A percentile compares a stretch with the other conserved stretches of the same genome.
phyloP scores from a whole-genome alignment of 2,888 invertebrate genomes.

The Heliconius erato region DNA sequence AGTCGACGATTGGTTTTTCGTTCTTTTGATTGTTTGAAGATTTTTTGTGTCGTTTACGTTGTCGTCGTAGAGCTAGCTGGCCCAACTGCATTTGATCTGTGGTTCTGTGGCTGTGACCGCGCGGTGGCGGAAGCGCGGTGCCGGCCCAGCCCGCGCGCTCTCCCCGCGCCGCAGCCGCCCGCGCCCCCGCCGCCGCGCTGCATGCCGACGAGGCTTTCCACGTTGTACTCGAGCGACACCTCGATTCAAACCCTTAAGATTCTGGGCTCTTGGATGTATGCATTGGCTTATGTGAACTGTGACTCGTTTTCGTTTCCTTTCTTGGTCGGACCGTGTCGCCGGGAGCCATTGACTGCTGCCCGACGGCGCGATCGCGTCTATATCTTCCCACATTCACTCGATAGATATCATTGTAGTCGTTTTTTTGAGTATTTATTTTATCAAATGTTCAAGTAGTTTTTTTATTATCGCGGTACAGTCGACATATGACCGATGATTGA shows the following conservation, averaged over 20 bases:
- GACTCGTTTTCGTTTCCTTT: slow-evolving; percentile 86
- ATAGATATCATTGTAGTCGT: slow-evolving; percentile 54
- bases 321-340: slow-evolving; percentile 79
- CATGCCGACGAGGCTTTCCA: slow-evolving; percentile 84
- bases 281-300: slow-evolving; percentile 86
- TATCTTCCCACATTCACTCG: slow-evolving; percentile 68
- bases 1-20: slow-evolving; percentile 82
- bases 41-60: slow-evolving; percentile 81
- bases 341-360: slow-evolving; percentile 70
- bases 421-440: slow-evolving; percentile 29
- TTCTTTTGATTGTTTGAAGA: slow-evolving; percentile 66
- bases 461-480: slow-evolving; percentile 46
- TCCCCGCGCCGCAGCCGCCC: slow-evolving; percentile 59
- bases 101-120: slow-evolving; percentile 79
- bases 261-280: slow-evolving; percentile 86
- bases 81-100: slow-evolving; percentile 86
- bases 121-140: slow-evolving; percentile 67
- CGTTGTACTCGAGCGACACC: slow-evolving; percentile 82
- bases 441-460: slow-evolving; percentile 44
- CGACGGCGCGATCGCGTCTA: slow-evolving; percentile 80
- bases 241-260: slow-evolving; percentile 86
- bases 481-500: slow-evolving; percentile 45
- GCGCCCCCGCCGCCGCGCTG: slow-evolving; percentile 80
- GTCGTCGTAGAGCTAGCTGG: slow-evolving; percentile 84
- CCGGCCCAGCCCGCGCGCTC: slow-evolving; percentile 53